Conservation (phyloP, 2,888 invertebrate species). For the Xanthorhoe designata region DNA sequence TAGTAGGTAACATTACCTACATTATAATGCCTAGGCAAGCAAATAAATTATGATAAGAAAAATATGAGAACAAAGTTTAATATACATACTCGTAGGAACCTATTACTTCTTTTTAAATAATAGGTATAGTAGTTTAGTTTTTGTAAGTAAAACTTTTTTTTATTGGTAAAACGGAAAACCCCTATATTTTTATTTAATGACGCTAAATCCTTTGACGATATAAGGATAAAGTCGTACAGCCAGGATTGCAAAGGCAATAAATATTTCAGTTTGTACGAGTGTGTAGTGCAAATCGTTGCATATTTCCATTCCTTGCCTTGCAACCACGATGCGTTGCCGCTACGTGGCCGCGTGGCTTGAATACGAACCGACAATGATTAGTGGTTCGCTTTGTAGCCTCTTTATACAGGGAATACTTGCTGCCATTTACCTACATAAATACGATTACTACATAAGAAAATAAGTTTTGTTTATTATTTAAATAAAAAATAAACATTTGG, state of each 20-base stretch:
- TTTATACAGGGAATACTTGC: constrained; percentile 19
- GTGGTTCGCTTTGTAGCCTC: constrained; percentile 19
- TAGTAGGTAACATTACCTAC: no score
- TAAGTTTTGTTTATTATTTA: no score
- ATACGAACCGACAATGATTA: constrained; percentile 37
- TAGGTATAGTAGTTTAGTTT: no score
- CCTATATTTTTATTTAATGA: constrained; percentile 14
- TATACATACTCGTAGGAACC: no score
- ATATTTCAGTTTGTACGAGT: constrained; percentile 31
- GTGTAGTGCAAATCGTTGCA: constrained; percentile 38
- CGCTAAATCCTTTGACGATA: constrained; percentile 21
- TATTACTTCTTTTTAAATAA: no score
- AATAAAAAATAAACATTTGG: no score
- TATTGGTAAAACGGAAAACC: no score
- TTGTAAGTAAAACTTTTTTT: no score
- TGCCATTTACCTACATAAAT: neutral
- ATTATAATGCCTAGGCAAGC: no score
- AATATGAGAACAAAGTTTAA: no score
- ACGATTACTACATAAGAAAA: no score
- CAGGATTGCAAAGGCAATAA: constrained; percentile 20
- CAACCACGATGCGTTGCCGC: constrained; percentile 25
- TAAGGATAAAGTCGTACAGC: constrained; percentile 26
- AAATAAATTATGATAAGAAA: no score
- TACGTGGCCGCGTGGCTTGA: constrained; percentile 24
- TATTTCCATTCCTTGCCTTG: constrained; percentile 36